Evolutionary conservation across 2,113 vertebrate species (phyloP).

Genomic region (Fulmarus glacialis): DNA sequence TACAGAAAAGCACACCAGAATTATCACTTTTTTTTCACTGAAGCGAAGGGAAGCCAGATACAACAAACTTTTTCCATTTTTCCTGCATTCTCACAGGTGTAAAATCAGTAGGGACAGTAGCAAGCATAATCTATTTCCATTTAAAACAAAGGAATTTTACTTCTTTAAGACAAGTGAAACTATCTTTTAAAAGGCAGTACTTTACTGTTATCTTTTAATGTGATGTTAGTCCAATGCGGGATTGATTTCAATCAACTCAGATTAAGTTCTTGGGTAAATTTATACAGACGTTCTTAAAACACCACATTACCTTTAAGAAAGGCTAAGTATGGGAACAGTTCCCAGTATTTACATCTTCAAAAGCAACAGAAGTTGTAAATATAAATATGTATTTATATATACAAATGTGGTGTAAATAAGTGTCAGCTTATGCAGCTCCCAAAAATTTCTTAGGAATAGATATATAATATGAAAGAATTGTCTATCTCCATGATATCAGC

Average conservation of each 20-base stretch:
- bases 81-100: slow-evolving; percentile 41
- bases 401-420: neutral
- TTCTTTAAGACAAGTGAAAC: neutral
- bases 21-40: slow-evolving; percentile 64
- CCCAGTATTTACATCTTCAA: neutral
- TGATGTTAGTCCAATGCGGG: neutral
- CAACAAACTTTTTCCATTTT: slow-evolving; percentile 55
- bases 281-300: neutral
- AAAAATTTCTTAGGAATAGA: neutral
- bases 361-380: neutral
- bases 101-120: neutral
- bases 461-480: neutral
- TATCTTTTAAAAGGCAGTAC: neutral
- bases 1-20: slow-evolving; percentile 53
- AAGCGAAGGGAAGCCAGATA: slow-evolving; percentile 48
- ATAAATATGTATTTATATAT: neutral
- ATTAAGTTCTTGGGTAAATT: neutral
- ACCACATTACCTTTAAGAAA: neutral
- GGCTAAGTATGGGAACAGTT: neutral
- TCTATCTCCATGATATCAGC: neutral
- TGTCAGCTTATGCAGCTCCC: neutral
- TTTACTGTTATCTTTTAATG: neutral
- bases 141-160: neutral
- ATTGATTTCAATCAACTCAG: neutral
- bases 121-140: neutral